Conservation (phyloP, 64 coral and sea anemone species). For the Dendronephthya gigantea region DNA sequence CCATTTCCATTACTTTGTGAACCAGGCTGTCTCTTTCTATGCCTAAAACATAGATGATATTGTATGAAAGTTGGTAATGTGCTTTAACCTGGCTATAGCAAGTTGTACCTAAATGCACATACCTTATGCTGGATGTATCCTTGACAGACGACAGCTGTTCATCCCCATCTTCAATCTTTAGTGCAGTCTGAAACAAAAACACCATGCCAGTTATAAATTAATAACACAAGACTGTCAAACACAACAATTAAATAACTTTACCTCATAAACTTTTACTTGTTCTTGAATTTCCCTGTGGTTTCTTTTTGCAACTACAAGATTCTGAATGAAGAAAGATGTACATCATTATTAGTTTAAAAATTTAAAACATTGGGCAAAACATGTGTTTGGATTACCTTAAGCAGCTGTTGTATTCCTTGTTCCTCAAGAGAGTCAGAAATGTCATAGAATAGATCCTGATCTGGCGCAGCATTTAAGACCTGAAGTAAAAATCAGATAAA, state of each 20-base stretch:
- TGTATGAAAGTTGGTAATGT: no score
- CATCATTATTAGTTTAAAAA: background rate
- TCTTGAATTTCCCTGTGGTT: conserved; percentile 80
- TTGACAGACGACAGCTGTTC: conserved; percentile 68
- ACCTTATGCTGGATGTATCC: conserved; percentile 78
- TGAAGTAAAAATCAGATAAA: background rate
- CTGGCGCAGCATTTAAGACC: conserved; percentile 81
- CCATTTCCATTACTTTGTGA: conserved; percentile 1
- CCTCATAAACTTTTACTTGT: conserved; percentile 90
- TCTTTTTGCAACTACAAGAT: conserved; percentile 50
- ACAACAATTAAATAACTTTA: no score
- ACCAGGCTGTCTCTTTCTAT: conserved; percentile 9
- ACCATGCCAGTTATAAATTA: no score
- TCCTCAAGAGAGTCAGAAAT: conserved; percentile 86
- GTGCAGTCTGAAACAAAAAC: conserved; percentile 45
- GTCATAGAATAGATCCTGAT: conserved; percentile 89
- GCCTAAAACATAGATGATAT: background rate
- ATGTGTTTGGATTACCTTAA: conserved; percentile 46
- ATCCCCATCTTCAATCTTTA: conserved; percentile 87
- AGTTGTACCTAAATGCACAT: no score
- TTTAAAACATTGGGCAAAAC: background rate
- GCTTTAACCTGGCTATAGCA: no score
- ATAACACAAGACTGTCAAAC: background rate
- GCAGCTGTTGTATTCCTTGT: conserved; percentile 67
- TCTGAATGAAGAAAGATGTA: conserved; percentile 18